A percentile compares a stretch with the other conserved stretches of the same genome.
Evolutionary conservation across 1,140 invertebrate genomes (phyloP).

Genomic region (Neotoxoptera formosana): DNA sequence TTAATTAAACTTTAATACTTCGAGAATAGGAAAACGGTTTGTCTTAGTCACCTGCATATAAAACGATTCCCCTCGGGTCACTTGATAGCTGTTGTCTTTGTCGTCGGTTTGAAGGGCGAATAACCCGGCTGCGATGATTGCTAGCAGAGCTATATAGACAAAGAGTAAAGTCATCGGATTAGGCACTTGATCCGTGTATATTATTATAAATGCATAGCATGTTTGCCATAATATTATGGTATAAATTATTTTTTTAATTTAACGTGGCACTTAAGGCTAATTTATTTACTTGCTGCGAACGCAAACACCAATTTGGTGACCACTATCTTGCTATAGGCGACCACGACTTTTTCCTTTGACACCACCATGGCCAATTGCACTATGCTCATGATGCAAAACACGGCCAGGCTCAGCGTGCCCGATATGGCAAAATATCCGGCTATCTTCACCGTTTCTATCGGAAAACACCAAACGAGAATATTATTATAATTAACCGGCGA

Average conservation of each 20-base stretch:
- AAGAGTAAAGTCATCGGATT: conserved; percentile 18
- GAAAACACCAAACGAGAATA: neutral
- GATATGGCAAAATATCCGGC: conserved; percentile 78
- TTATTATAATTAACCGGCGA: neutral
- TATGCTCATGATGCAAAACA: conserved; percentile 79
- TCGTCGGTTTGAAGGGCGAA: conserved; percentile 84
- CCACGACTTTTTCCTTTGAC: conserved; percentile 78
- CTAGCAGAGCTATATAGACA: conserved; percentile 73
- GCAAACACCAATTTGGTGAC: conserved; percentile 79
- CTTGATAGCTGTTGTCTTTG: conserved; percentile 72
- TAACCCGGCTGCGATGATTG: conserved; percentile 78
- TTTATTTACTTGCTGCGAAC: conserved; percentile 75
- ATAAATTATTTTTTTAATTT: neutral
- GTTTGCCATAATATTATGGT: neutral
- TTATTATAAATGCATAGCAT: neutral
- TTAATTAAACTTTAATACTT: neutral
- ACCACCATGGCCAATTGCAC: conserved; percentile 85
- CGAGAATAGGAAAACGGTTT: neutral
- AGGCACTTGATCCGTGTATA: neutral
- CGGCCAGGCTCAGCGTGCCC: conserved; percentile 73
- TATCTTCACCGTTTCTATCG: conserved; percentile 76
- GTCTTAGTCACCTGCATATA: conserved; percentile 77
- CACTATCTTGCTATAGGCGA: conserved; percentile 77
- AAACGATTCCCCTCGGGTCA: conserved; percentile 80
- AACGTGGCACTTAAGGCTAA: neutral